A percentile compares a stretch with the other conserved stretches of the same genome.
phyloP scores from a whole-genome alignment of 2,888 invertebrate genomes.

The Hypercompe scribonia region DNA sequence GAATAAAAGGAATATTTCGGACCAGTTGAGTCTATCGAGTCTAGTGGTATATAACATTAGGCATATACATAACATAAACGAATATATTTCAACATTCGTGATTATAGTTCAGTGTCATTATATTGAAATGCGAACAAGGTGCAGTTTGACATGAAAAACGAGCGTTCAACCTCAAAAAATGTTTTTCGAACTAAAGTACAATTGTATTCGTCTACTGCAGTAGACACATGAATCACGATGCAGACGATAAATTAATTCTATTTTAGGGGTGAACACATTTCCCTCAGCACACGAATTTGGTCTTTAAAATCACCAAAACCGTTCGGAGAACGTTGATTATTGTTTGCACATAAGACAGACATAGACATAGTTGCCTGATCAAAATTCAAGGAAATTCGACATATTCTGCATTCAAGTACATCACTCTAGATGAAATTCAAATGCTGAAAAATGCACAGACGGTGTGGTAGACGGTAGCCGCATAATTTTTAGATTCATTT shows the following conservation, averaged over 20 bases:
- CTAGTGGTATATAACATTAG: neutral
- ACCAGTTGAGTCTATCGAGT: neutral
- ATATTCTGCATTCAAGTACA: constrained; percentile 83
- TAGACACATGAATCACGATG: constrained; percentile 83
- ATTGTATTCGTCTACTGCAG: constrained; percentile 83
- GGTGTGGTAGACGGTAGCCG: constrained; percentile 67
- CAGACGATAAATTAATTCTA: constrained; percentile 75
- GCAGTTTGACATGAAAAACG: constrained; percentile 63
- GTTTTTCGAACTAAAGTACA: constrained; percentile 62
- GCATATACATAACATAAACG: neutral
- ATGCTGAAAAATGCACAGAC: constrained; percentile 84
- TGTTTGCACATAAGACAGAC: constrained; percentile 62
- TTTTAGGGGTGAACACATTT: constrained; percentile 70
- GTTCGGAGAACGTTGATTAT: constrained; percentile 46
- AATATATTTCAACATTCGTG: neutral
- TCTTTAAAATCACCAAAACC: constrained; percentile 39
- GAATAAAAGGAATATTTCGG: neutral
- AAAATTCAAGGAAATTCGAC: constrained; percentile 86
- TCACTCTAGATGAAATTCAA: constrained; percentile 76
- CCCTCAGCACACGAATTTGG: constrained; percentile 51
- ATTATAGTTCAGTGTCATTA: neutral
- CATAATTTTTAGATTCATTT: constrained; percentile 85
- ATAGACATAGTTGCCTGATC: constrained; percentile 73
- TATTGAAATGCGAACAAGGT: constrained; percentile 38
- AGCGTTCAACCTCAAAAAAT: constrained; percentile 59